These are phyloP conservation scores for Hypomecis punctinalis DNA, from an alignment of 2,888 invertebrate species.

Conservation along the genomic window DNA sequence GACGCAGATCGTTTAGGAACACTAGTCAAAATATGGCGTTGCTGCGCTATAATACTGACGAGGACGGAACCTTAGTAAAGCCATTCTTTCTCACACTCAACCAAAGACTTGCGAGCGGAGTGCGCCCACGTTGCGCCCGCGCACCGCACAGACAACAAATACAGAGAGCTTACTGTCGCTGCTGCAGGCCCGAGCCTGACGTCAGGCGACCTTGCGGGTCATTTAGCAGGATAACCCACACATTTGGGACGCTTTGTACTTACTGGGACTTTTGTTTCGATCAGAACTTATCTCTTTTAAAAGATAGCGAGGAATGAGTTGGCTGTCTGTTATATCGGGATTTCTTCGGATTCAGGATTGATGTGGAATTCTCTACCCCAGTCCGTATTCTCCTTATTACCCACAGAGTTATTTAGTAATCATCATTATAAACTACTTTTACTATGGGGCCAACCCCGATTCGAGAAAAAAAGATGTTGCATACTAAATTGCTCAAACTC, in stretches of 20 bases:
- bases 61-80: constrained; percentile 25
- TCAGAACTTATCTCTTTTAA: neutral
- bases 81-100: constrained; percentile 6
- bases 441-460: too few species aligned
- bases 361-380: too few species aligned
- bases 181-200: constrained; percentile 54
- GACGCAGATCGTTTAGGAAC: too few species aligned
- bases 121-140: constrained; percentile 51
- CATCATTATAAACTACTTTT: too few species aligned
- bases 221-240: constrained; percentile 32
- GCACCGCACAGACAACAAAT: constrained; percentile 38
- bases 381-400: too few species aligned
- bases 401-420: too few species aligned
- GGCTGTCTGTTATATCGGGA: too few species aligned
- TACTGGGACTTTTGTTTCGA: neutral
- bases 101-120: constrained; percentile 41
- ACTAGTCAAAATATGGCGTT: too few species aligned
- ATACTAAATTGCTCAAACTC: too few species aligned
- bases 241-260: constrained; percentile 9
- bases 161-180: constrained; percentile 50
- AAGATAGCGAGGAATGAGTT: neutral
- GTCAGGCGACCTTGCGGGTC: constrained; percentile 46
- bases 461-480: too few species aligned
- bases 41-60: too few species aligned
- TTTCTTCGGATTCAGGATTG: too few species aligned